These are phyloP conservation scores for Cossypha niveicapilla DNA, from an alignment of 2,797 vertebrate species.

Conservation along the genomic window DNA sequence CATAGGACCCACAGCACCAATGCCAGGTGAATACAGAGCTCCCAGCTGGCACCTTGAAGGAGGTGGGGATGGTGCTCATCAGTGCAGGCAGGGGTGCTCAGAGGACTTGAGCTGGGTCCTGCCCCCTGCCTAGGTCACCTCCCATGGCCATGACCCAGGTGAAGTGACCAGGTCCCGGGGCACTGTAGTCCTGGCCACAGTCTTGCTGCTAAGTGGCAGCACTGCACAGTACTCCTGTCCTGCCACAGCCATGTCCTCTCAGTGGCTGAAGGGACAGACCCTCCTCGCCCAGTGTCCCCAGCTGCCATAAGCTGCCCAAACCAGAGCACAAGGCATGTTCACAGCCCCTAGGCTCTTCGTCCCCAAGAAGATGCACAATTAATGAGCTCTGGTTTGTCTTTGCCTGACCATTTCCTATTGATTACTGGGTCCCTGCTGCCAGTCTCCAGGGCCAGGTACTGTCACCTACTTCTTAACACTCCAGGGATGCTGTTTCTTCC, in stretches of 20 bases:
- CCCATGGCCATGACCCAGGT: constrained; percentile 74
- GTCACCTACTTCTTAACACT: neutral
- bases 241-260: neutral
- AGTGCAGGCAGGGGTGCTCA: neutral
- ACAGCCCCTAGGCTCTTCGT: neutral
- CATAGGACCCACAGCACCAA: constrained; percentile 42
- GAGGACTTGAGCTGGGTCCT: neutral
- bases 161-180: constrained; percentile 34
- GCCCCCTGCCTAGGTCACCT: constrained; percentile 63
- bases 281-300: neutral
- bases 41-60: constrained; percentile 74
- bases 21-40: constrained; percentile 53
- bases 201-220: constrained; percentile 67
- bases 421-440: neutral
- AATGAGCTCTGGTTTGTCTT: neutral
- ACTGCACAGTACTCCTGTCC: neutral
- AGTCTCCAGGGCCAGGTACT: neutral
- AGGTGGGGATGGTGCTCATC: neutral
- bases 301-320: neutral
- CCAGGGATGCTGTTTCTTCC: neutral
- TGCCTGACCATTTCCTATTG: neutral
- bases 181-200: constrained; percentile 63
- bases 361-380: neutral
- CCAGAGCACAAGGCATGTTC: fast-evolving
- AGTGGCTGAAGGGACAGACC: neutral